phyloP scores from a whole-genome alignment of 2,113 vertebrate species.

The Podocnemis expansa region DNA sequence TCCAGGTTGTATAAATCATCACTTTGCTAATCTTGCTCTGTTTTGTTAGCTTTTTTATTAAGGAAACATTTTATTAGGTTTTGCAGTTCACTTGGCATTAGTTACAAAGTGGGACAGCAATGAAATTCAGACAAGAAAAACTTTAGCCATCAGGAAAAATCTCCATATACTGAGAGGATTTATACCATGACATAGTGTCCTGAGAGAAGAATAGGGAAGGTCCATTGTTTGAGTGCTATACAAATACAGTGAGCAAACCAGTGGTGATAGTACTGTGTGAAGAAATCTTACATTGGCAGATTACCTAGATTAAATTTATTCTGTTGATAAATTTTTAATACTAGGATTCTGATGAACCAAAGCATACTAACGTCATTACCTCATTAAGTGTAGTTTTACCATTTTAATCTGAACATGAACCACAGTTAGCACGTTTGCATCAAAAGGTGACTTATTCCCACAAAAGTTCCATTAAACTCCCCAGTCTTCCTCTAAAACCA shows the following conservation, averaged over 20 bases:
- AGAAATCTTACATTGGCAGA: background rate
- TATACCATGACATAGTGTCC: conserved; percentile 14
- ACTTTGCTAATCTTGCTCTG: background rate
- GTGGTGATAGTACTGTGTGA: background rate
- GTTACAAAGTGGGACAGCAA: background rate
- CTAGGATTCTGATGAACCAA: background rate
- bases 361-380: background rate
- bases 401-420: background rate
- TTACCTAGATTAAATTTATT: background rate
- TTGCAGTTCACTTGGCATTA: conserved; percentile 17
- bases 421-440: background rate
- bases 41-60: background rate
- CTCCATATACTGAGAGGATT: background rate
- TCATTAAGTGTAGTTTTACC: background rate
- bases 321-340: background rate
- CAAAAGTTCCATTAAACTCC: background rate
- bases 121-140: background rate
- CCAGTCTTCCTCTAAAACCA: background rate
- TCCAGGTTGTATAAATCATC: background rate
- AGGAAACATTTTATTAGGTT: background rate
- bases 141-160: background rate
- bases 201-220: background rate
- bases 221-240: background rate
- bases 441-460: background rate
- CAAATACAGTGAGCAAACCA: background rate